Percentiles rank a stretch among this genome's conserved stretches.
Conservation (phyloP, 2,888 invertebrate genomes). For the Caenorhabditis zanzibari region DNA sequence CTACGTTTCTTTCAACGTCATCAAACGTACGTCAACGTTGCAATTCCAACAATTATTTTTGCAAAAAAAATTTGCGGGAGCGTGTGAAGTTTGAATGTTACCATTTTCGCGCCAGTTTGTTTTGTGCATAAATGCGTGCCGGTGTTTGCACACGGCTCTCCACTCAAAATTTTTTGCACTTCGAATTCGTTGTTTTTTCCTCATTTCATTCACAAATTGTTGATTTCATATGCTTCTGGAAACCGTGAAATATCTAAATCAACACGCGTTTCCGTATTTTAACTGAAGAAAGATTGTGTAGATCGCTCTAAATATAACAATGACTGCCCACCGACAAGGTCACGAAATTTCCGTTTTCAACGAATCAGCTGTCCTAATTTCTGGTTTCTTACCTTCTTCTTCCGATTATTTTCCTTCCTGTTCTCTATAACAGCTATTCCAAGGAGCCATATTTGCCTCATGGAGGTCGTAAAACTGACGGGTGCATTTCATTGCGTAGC, state of each 20-base stretch:
- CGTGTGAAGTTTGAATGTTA: not conserved
- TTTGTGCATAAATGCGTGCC: slow-evolving; percentile 23
- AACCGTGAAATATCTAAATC: no score
- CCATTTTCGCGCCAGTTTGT: slow-evolving; percentile 2
- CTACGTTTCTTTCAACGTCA: not conserved
- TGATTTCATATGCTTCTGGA: no score
- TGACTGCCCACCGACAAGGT: slow-evolving; percentile 16
- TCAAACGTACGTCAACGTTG: not conserved
- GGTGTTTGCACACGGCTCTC: slow-evolving; percentile 49
- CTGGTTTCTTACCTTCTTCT: not conserved
- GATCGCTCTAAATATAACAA: not conserved
- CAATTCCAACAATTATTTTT: no score
- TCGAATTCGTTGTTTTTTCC: not conserved
- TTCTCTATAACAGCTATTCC: not conserved
- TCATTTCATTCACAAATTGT: not conserved
- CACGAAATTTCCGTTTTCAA: slow-evolving; percentile 1
- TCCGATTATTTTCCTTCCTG: not conserved
- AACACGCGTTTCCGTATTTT: not conserved
- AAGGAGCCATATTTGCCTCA: slow-evolving; percentile 21
- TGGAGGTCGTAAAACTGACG: slow-evolving; percentile 38
- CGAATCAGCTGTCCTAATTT: slow-evolving; percentile 3
- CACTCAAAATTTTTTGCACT: not conserved
- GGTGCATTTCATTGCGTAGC: slow-evolving; percentile 40
- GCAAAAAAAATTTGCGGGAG: not conserved
- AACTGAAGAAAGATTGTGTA: not conserved